Evolutionary conservation across 2,113 vertebrate species (phyloP), one percentile per base, ranked within the genome.

Genomic region (Podiceps cristatus): DNA sequence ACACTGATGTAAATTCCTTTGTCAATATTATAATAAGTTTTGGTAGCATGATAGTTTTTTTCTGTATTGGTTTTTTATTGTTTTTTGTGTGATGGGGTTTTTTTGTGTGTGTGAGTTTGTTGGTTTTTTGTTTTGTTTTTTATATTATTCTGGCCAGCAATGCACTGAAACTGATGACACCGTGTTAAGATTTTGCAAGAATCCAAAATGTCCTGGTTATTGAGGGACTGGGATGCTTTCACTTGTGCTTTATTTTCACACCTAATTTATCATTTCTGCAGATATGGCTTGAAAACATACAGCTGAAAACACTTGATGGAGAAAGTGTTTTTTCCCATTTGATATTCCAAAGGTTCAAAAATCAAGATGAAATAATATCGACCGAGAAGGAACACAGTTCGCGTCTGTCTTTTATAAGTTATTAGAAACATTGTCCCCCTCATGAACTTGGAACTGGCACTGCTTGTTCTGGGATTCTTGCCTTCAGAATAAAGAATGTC

Each of bases 401-500:
- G n/a, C 5, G 3, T 55, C 67, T 94, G n/a, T 53, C 68, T 76
- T 94, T 71, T 74, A 3, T 47, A 74, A 88, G 64, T 22, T 14
- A 58, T 84, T 82, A 86, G 68, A 60, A 90, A 52, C 40, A 15
- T 24, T 64, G 29, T 13, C 55, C 60, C 74, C 20, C 11, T 74
- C 62, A 50, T 35, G 80, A 88, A 88, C 76, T 84, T 64, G 8
- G 44, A 89, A 49, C 35, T 85, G 83, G 68, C 79, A 75, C 79
- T 66, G 31, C 37, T 47, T 92, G 40, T 67, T 75, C 86, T 78
- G 80, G 60, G 64, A 91, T 78, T 75, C 52, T 44, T 91, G 56
- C 86, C 83, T 95, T 74, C 73, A 53, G 62, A 87, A 86, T 93
- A 63, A 93, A 90, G 66, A 88, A 78, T 45, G 25, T 56, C 60